phyloP scores from a whole-genome alignment of 1,140 invertebrate genomes.

The Onthophagus taurus region DNA sequence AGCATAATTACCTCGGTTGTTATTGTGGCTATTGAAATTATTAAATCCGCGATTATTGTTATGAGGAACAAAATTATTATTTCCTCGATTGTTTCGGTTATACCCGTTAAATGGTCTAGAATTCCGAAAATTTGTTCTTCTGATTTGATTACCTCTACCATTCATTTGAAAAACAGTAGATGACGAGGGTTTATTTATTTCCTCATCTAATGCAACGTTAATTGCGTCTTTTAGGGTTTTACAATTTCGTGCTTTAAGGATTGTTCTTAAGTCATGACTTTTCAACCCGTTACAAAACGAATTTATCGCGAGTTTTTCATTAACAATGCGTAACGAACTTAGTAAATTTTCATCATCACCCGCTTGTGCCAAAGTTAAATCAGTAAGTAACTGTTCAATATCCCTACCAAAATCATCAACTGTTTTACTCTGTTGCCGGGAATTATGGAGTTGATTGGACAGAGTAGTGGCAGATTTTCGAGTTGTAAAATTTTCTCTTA shows the following conservation, averaged over 20 bases:
- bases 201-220: slow-evolving; percentile 14
- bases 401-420: slow-evolving; percentile 15
- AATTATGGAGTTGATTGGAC: slow-evolving; percentile 11
- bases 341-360: slow-evolving; percentile 7
- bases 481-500: slow-evolving; percentile 15
- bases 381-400: slow-evolving; percentile 15
- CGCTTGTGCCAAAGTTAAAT: slow-evolving; percentile 14
- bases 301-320: slow-evolving; percentile 17
- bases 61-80: background rate
- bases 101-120: background rate
- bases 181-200: too few species aligned
- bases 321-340: slow-evolving; percentile 11
- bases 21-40: too few species aligned
- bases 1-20: too few species aligned
- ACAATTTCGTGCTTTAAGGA: slow-evolving; percentile 16
- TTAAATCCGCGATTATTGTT: background rate
- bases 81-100: background rate
- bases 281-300: slow-evolving; percentile 14
- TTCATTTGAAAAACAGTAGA: background rate
- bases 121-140: background rate
- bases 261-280: slow-evolving; percentile 13
- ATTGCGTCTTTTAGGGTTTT: slow-evolving; percentile 13
- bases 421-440: slow-evolving; percentile 13
- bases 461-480: slow-evolving; percentile 15
- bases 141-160: too few species aligned